Evolutionary conservation across 2,113 vertebrate genomes (phyloP).

Genomic region (Gobiocypris rarus): DNA sequence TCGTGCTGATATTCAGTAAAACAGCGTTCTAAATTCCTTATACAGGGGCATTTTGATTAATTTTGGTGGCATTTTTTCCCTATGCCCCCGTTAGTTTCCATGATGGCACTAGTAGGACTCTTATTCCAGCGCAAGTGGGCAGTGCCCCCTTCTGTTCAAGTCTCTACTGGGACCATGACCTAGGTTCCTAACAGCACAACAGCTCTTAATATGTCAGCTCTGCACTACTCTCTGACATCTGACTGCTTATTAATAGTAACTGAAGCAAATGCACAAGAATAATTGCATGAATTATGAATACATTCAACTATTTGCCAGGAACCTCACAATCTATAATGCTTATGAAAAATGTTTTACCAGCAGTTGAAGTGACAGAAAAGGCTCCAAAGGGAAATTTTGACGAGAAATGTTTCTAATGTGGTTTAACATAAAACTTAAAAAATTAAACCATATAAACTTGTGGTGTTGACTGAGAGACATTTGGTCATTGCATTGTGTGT

Average conservation of each 20-base stretch:
- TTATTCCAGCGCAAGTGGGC: too few relatives aligned
- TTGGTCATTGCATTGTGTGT: slow-evolving; percentile 2
- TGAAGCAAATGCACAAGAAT: not conserved
- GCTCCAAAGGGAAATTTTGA: not conserved
- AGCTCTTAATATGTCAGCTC: not conserved
- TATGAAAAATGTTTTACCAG: not conserved
- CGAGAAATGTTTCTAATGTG: slow-evolving; percentile 1
- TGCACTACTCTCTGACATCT: not conserved
- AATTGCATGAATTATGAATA: not conserved
- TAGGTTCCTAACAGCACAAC: not conserved
- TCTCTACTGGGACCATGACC: not conserved
- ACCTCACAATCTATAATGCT: not conserved
- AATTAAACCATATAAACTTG: not conserved
- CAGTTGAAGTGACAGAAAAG: not conserved
- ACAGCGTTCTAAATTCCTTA: too few relatives aligned
- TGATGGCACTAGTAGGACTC: too few relatives aligned
- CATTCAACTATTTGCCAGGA: not conserved
- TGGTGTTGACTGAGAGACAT: not conserved
- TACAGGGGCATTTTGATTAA: too few relatives aligned
- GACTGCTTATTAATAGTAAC: not conserved
- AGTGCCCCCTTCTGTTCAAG: too few relatives aligned
- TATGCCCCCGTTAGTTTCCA: too few relatives aligned
- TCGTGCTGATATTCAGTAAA: too few relatives aligned
- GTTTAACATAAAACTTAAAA: not conserved
- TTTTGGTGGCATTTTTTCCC: too few relatives aligned